These are phyloP conservation scores for Zenarchopterus dispar DNA, from an alignment of 2,797 vertebrate genomes.

Conservation along the genomic window DNA sequence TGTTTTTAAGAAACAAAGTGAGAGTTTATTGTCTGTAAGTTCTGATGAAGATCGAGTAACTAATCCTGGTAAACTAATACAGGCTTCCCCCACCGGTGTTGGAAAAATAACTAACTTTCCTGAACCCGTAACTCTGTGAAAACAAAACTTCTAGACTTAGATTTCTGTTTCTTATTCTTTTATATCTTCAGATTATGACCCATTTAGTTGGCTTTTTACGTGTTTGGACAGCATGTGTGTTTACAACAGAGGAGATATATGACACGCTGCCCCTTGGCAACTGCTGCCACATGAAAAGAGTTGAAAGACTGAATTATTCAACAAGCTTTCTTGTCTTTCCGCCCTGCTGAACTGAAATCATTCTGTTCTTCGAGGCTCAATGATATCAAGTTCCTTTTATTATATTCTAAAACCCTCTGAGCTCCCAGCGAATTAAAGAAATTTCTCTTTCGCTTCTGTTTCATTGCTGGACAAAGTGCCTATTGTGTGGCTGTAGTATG, in stretches of 20 bases:
- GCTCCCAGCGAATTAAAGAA: constrained; percentile 22
- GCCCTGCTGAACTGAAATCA: constrained; percentile 50
- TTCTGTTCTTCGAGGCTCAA: constrained; percentile 36
- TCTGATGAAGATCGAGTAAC: too few species aligned
- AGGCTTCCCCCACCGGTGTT: background rate
- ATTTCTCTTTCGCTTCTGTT: constrained; percentile 20
- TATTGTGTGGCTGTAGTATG: too few species aligned
- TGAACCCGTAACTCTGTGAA: background rate
- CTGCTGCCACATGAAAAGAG: constrained; percentile 52
- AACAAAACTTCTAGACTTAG: background rate
- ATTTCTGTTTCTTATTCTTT: background rate
- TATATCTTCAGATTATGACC: constrained; percentile 1
- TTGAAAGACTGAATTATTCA: constrained; percentile 73
- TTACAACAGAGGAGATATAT: constrained; percentile 51
- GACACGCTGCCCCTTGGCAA: constrained; percentile 48
- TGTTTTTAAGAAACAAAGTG: too few species aligned
- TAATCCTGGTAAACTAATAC: constrained; percentile 8
- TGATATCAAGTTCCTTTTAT: constrained; percentile 54
- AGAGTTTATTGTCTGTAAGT: too few species aligned
- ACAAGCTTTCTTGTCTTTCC: constrained; percentile 32
- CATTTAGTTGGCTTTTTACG: constrained; percentile 4
- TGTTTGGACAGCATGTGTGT: constrained; percentile 37
- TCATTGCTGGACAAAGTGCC: background rate
- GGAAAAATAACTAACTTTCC: too few species aligned
- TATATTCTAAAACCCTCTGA: constrained; percentile 40